A percentile compares a stretch with the other conserved stretches of the same genome.
Conservation (phyloP, 1,140 invertebrate genomes). For the Drosophila repleta region DNA sequence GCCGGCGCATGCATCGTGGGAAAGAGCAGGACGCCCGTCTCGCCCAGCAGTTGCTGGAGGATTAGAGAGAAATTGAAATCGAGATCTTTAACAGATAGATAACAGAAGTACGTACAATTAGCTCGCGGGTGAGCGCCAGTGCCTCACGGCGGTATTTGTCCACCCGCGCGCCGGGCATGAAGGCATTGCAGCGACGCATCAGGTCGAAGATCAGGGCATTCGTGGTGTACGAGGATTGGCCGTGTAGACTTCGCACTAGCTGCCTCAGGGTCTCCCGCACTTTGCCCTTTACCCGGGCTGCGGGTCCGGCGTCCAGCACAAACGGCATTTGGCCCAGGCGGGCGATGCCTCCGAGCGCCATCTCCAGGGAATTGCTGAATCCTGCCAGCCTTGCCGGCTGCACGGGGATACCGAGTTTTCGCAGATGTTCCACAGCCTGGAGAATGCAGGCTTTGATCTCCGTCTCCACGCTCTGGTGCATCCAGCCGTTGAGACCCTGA, state of each 20-base stretch:
- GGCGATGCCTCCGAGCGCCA: constrained; percentile 47
- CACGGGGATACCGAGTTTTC: constrained; percentile 42
- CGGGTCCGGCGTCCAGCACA: constrained; percentile 24
- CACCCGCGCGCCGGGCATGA: constrained; percentile 49
- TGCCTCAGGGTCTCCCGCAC: constrained; percentile 38
- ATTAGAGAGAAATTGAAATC: constrained; percentile 13
- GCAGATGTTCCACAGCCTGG: constrained; percentile 49
- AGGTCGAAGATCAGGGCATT: constrained; percentile 69
- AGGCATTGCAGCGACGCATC: constrained; percentile 57
- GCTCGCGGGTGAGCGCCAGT: constrained; percentile 30
- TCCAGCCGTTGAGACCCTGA: constrained; percentile 62
- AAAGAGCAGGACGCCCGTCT: constrained; percentile 90
- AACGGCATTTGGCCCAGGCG: constrained; percentile 45
- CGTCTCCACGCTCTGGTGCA: constrained; percentile 49
- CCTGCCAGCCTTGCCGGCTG: constrained; percentile 32
- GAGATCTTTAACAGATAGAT: too few relatives aligned
- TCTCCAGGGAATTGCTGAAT: constrained; percentile 64
- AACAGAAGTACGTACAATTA: constrained; percentile 61
- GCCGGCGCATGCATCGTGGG: constrained; percentile 89
- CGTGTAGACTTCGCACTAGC: constrained; percentile 33
- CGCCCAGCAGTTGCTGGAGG: constrained; percentile 85
- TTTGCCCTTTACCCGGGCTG: neutral
- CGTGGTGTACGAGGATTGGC: constrained; percentile 57
- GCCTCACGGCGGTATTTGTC: constrained; percentile 46
- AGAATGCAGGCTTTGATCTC: constrained; percentile 54